Conservation (phyloP, 2,113 vertebrate genomes). For the Asarcornis scutulata region DNA sequence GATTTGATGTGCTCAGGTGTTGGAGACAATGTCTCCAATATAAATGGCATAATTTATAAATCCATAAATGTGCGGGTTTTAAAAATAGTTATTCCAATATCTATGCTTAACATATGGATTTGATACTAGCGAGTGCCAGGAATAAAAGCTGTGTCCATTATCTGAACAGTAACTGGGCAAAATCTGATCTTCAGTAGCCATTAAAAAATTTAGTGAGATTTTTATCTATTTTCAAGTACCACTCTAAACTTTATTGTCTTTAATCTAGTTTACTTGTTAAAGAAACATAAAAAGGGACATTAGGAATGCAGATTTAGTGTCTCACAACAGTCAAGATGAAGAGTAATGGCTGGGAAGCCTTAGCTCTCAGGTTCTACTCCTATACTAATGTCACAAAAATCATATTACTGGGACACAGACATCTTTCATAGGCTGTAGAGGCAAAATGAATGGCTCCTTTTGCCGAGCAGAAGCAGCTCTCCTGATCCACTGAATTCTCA, state of each 20-base stretch:
- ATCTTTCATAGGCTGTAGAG: background rate
- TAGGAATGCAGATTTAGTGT: conserved; percentile 39
- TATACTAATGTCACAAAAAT: background rate
- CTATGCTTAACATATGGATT: background rate
- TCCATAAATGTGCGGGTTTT: background rate
- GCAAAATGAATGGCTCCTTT: background rate
- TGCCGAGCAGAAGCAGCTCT: background rate
- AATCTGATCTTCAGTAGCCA: conserved; percentile 17
- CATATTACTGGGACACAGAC: background rate
- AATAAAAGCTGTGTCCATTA: conserved; percentile 28
- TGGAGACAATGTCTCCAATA: background rate
- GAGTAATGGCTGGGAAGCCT: conserved; percentile 27
- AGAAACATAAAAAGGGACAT: conserved; percentile 37
- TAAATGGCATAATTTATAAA: background rate
- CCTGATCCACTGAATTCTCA: background rate
- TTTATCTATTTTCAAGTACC: conserved; percentile 59
- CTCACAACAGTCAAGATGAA: background rate
- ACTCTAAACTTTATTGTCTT: conserved; percentile 34
- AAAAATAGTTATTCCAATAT: conserved; percentile 12
- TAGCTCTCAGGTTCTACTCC: background rate
- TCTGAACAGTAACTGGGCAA: conserved; percentile 10
- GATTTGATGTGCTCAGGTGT: background rate
- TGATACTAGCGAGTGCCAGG: background rate
- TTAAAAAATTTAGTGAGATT: conserved; percentile 33
- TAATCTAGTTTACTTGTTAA: conserved; percentile 50